These are phyloP conservation scores for Drosophila formosana DNA, from an alignment of 2,888 invertebrate species.

Conservation along the genomic window DNA sequence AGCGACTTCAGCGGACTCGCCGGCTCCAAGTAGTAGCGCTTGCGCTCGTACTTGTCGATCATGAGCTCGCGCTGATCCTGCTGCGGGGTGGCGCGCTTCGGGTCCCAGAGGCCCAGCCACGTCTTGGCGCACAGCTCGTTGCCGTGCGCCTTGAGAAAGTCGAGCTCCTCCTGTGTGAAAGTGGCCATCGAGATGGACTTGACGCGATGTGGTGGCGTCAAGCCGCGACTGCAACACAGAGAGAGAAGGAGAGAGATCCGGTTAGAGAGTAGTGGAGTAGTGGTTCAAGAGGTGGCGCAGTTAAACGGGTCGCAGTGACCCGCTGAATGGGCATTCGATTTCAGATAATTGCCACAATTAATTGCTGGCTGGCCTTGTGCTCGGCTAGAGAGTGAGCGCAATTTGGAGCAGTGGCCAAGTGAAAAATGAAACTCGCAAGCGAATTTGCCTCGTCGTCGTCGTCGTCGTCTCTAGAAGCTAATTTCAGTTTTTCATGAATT, in stretches of 20 bases:
- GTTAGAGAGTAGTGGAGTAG: slow-evolving; percentile 3
- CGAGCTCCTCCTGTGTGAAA: slow-evolving; percentile 97
- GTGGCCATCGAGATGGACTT: slow-evolving; percentile 99
- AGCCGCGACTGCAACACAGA: slow-evolving; percentile 92
- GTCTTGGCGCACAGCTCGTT: slow-evolving; percentile 97
- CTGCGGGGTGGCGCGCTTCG: slow-evolving; percentile 92
- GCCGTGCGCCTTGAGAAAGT: slow-evolving; percentile 94
- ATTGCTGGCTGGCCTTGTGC: slow-evolving; percentile 64
- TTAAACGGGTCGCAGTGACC: slow-evolving; percentile 49
- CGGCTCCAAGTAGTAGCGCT: slow-evolving; percentile 87
- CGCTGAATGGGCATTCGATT: slow-evolving; percentile 72
- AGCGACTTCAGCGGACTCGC: slow-evolving; percentile 85
- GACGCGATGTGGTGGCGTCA: slow-evolving; percentile 98
- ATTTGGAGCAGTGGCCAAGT: slow-evolving; percentile 32
- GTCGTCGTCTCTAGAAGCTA: slow-evolving; percentile 57
- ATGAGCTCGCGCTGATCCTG: slow-evolving; percentile 96
- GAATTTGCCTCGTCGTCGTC: slow-evolving; percentile 53
- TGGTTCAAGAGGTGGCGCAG: neutral
- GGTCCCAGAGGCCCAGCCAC: slow-evolving; percentile 96
- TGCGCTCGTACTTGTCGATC: slow-evolving; percentile 97
- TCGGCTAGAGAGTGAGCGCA: slow-evolving; percentile 6
- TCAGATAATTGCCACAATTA: slow-evolving; percentile 75
- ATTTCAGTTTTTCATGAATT: slow-evolving; percentile 74
- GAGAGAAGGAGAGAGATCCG: slow-evolving; percentile 3
- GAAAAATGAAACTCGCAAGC: slow-evolving; percentile 51